Conservation (phyloP, 2,113 vertebrate genomes). For the Phainopepla nitens region DNA sequence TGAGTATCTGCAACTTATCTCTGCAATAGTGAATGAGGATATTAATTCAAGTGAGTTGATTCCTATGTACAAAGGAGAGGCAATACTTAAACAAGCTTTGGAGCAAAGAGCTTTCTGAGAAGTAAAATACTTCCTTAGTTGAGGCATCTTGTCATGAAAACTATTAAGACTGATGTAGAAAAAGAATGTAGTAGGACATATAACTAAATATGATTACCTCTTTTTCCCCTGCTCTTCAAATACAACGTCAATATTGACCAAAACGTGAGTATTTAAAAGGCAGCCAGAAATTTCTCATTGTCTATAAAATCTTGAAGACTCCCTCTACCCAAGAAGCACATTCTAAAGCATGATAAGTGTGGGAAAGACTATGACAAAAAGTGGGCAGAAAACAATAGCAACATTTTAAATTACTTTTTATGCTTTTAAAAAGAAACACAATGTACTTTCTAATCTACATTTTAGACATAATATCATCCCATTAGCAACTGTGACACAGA, state of each 20-base stretch:
- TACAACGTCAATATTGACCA: neutral
- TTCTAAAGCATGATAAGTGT: neutral
- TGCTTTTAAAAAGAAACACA: neutral
- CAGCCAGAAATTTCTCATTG: neutral
- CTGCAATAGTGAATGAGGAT: neutral
- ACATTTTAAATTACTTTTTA: neutral
- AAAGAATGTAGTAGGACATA: neutral
- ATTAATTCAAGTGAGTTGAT: neutral
- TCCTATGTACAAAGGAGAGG: neutral
- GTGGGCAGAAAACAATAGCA: neutral
- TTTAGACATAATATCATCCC: neutral
- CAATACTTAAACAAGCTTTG: neutral
- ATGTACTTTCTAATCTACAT: neutral
- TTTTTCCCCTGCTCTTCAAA: neutral
- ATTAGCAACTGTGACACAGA: neutral
- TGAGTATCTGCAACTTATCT: neutral
- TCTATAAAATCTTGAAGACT: neutral
- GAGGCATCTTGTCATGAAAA: neutral
- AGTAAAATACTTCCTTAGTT: neutral
- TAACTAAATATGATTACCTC: neutral
- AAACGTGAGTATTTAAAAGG: neutral
- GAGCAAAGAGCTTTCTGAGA: neutral
- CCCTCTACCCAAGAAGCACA: neutral
- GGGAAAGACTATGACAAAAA: neutral
- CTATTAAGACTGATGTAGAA: neutral